phyloP scores from a whole-genome alignment of 1,140 invertebrate genomes.

The Drosophila pseudoananassae region DNA sequence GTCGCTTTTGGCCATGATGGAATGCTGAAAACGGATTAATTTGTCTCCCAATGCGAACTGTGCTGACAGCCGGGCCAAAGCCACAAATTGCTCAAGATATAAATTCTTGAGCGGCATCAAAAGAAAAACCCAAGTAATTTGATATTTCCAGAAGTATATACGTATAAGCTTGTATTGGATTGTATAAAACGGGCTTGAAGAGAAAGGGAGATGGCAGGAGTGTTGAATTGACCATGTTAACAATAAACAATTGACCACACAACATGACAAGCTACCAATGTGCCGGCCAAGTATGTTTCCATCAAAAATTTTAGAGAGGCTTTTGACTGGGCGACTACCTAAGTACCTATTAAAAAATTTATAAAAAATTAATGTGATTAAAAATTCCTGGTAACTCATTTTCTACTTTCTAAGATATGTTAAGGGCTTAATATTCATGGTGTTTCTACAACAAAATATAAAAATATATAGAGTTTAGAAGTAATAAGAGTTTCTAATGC shows the following conservation, averaged over 20 bases:
- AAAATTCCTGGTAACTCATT: too few relatives aligned
- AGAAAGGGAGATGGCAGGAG: background rate
- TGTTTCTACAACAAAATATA: too few relatives aligned
- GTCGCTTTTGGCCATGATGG: constrained; percentile 29
- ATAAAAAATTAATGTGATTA: too few relatives aligned
- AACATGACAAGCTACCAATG: constrained; percentile 66
- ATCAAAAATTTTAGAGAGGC: constrained; percentile 29
- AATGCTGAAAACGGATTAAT: constrained; percentile 56
- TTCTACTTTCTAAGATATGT: background rate
- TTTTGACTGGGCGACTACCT: background rate
- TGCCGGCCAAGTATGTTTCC: constrained; percentile 45
- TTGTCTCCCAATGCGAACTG: constrained; percentile 33
- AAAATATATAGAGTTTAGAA: too few relatives aligned
- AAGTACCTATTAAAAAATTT: constrained; percentile 12
- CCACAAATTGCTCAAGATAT: constrained; percentile 53
- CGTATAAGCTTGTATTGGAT: background rate
- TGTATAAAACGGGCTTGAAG: background rate
- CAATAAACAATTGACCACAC: constrained; percentile 77
- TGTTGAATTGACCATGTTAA: constrained; percentile 55
- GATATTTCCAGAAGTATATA: constrained; percentile 41
- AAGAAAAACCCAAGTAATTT: constrained; percentile 44
- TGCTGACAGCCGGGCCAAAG: constrained; percentile 46
- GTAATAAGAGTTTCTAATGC: too few relatives aligned
- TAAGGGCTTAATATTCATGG: too few relatives aligned
- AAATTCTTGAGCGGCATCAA: constrained; percentile 26